Evolutionary conservation across 2,797 vertebrate genomes (phyloP).

Genomic region (Karalla daura): DNA sequence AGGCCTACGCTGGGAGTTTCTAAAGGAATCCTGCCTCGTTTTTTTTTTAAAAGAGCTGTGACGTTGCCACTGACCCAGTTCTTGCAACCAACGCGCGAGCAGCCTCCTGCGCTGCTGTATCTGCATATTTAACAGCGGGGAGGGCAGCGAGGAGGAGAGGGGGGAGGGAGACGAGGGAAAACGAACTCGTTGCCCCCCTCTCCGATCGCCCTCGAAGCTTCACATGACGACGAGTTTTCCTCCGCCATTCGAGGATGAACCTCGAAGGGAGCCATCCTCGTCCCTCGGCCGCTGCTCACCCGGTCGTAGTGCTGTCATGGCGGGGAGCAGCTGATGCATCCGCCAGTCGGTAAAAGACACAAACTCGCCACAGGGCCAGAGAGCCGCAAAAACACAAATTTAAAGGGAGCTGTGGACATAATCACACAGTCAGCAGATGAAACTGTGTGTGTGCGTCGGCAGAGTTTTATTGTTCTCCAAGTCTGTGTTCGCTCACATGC

Average conservation of each 20-base stretch:
- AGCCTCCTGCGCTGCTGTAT: slow-evolving; percentile 45
- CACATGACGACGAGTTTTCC: slow-evolving; percentile 32
- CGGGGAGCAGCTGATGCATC: slow-evolving; percentile 27
- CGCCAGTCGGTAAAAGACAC: slow-evolving; percentile 39
- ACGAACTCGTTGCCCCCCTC: slow-evolving; percentile 49
- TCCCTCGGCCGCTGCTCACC: slow-evolving; percentile 9
- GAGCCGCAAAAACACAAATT: slow-evolving; percentile 37
- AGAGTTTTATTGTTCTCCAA: slow-evolving; percentile 9
- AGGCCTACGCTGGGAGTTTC: slow-evolving; percentile 52
- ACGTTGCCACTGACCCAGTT: slow-evolving; percentile 74
- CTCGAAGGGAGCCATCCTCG: slow-evolving; percentile 24
- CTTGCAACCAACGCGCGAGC: slow-evolving; percentile 50
- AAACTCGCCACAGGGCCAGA: slow-evolving; percentile 37
- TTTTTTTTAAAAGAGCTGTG: slow-evolving; percentile 51
- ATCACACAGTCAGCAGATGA: slow-evolving; percentile 14
- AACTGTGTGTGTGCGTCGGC: slow-evolving; percentile 23
- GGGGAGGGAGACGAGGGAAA: neutral
- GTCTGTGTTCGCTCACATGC: slow-evolving; percentile 20
- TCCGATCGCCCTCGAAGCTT: slow-evolving; percentile 34
- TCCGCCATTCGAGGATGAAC: slow-evolving; percentile 36
- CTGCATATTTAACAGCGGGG: slow-evolving; percentile 71
- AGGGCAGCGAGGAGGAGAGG: neutral
- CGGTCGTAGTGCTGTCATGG: slow-evolving; percentile 19
- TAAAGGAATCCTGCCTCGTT: slow-evolving; percentile 58
- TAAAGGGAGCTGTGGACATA: slow-evolving; percentile 38